Evolutionary conservation across 2,888 invertebrate species (phyloP), one percentile per base, ranked within the genome.

Genomic region (Ormyrus rosae): DNA sequence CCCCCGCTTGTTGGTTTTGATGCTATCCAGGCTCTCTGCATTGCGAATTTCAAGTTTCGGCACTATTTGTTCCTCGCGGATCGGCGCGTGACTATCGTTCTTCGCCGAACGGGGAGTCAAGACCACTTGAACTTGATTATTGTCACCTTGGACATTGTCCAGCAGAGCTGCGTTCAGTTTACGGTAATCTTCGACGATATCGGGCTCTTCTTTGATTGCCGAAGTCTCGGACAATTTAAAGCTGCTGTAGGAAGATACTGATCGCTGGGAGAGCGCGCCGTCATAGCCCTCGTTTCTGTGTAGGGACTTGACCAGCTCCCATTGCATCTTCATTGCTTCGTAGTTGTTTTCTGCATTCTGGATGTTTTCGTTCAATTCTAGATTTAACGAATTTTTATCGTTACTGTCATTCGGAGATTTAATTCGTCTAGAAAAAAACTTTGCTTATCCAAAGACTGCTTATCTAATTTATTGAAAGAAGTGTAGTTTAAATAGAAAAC

Each of bases 341-440:
- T 72, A 71, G 19, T 63, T 71, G 0, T 10, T 63, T 58, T 74
- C 70, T 5, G 81, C 78, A 3, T 11, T 51, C 9, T 75, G 53
- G 45, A 78, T 75, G 6, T 72, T 67, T 56, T 81, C 68, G 10
- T n/a, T n/a, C 0, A 81, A 19, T n/a, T 75, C 78, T 81, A 56
- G n/a, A 56, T 10, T 46, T 46, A 6, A 11, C 4, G 19, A 50
- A 68, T 6, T 13, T 65, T 58, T 3, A 34, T 34, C 34, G 4
- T 34, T 34, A 34, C 34, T 34, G 3, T 0, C 34, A 34, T 34
- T 34, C 3, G 4, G 0, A 34, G 34, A 34, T 34, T 34, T 13
- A 13, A 13, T 13, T 34, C 34, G 34, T 34, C 4, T 34, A 34
- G 34, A 34, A 34, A 34, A 34, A 34, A 34, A 34, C 34, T 34